phyloP scores from a whole-genome alignment of 2,888 invertebrate species.

The Chaetogeoica ovagalla region DNA sequence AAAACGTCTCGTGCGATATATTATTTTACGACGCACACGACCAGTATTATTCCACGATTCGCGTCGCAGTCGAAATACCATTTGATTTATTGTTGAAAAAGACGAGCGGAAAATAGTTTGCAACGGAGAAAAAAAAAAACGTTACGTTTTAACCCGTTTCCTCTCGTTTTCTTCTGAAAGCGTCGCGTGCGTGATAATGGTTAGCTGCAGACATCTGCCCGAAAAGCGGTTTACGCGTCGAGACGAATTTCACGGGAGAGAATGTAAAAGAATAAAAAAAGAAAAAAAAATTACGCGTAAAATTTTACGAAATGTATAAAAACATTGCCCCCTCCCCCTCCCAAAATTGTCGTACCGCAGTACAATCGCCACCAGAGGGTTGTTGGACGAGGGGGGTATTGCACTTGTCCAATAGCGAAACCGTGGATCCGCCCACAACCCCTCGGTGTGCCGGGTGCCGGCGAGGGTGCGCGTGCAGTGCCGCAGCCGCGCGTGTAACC shows the following conservation, averaged over 20 bases:
- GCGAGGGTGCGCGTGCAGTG: slow-evolving; percentile 21
- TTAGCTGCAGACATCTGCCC: slow-evolving; percentile 13
- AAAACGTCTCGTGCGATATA: too few species aligned
- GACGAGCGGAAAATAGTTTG: neutral
- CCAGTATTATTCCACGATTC: slow-evolving; percentile 30
- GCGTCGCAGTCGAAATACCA: slow-evolving; percentile 7
- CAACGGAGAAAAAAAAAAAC: neutral
- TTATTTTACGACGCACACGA: too few species aligned
- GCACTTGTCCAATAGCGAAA: slow-evolving; percentile 48
- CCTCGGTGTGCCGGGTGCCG: slow-evolving; percentile 7
- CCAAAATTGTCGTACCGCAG: too few species aligned
- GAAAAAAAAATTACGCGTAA: slow-evolving; percentile 23
- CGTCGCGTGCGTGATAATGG: neutral
- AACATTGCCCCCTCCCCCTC: neutral
- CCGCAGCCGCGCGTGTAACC: slow-evolving; percentile 13
- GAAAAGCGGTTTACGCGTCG: slow-evolving; percentile 12
- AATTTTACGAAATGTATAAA: slow-evolving; percentile 9
- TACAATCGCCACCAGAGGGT: too few species aligned
- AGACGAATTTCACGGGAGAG: slow-evolving; percentile 42
- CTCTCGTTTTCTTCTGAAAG: slow-evolving; percentile 3
- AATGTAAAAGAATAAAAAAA: too few species aligned
- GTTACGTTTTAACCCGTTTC: slow-evolving; percentile 35
- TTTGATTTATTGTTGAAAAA: slow-evolving; percentile 37
- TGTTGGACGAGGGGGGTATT: slow-evolving; percentile 32
- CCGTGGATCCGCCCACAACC: slow-evolving; percentile 44